Evolutionary conservation across 2,797 vertebrate genomes (phyloP).

Genomic region (Eutrigla gurnardus): DNA sequence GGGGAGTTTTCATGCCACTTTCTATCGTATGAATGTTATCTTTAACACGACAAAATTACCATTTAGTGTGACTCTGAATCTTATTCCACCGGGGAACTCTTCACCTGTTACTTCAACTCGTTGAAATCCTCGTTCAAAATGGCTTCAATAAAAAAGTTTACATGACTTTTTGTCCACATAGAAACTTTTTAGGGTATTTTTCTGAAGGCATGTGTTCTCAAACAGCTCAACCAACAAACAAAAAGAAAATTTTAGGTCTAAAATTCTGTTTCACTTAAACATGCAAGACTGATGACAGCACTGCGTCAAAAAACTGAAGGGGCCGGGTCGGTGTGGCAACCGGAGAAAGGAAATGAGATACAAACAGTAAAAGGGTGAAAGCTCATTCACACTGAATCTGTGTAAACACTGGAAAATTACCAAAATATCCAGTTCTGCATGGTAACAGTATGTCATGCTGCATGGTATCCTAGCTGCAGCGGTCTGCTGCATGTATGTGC

Average conservation of each 20-base stretch:
- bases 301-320: background rate
- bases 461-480: background rate
- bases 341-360: conserved; percentile 5
- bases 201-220: too few species aligned
- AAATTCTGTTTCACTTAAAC: conserved; percentile 1
- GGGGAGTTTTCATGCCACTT: conserved; percentile 19
- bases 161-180: background rate
- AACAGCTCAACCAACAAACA: background rate
- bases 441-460: background rate
- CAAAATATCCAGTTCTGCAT: background rate
- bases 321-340: background rate
- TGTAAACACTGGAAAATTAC: background rate
- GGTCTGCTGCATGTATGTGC: background rate
- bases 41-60: background rate
- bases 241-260: background rate
- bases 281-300: conserved; percentile 1
- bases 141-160: background rate
- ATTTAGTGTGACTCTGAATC: conserved; percentile 26
- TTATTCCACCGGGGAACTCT: conserved; percentile 19
- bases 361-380: conserved; percentile 10
- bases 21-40: conserved; percentile 28
- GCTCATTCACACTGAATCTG: background rate
- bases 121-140: background rate
- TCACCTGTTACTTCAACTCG: background rate
- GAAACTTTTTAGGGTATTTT: background rate